phyloP scores from a whole-genome alignment of 53 echinoderm and acorn worm genomes.

The Holothuria scabra region DNA sequence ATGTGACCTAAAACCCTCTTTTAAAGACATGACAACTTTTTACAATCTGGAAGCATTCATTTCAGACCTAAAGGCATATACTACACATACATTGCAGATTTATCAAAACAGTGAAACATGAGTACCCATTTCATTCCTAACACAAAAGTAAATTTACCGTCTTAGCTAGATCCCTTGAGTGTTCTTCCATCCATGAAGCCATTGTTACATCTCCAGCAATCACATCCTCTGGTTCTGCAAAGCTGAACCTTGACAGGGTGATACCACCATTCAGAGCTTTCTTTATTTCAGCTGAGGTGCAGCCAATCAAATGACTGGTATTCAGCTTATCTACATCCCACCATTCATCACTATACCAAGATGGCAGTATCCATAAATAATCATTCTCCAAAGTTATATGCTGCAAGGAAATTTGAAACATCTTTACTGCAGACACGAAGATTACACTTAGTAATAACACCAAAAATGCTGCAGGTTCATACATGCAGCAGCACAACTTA shows the following conservation, averaged over 20 bases:
- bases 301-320: slow-evolving; percentile 63
- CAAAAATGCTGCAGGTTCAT: too few species aligned
- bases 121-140: too few species aligned
- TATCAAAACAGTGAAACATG: too few species aligned
- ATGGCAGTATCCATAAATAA: slow-evolving; percentile 89
- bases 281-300: slow-evolving; percentile 75
- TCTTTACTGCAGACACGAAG: too few species aligned
- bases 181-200: slow-evolving; percentile 62
- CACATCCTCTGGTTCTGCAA: slow-evolving; percentile 57
- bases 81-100: too few species aligned
- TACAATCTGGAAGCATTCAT: too few species aligned
- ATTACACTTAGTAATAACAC: too few species aligned
- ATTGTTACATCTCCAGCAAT: slow-evolving; percentile 71
- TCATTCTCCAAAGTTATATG: slow-evolving; percentile 68
- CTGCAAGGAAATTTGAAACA: slow-evolving; percentile 39
- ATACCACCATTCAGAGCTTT: slow-evolving; percentile 76
- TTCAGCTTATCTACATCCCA: slow-evolving; percentile 92
- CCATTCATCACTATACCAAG: slow-evolving; percentile 74
- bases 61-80: too few species aligned
- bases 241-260: slow-evolving; percentile 68
- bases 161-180: slow-evolving; percentile 44
- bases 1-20: too few species aligned
- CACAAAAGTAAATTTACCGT: slow-evolving; percentile 28
- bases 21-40: too few species aligned
- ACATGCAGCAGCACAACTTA: too few species aligned